A percentile compares a stretch with the other conserved stretches of the same genome.
Conservation (phyloP, 2,888 invertebrate species). For the Erebia palarica region DNA sequence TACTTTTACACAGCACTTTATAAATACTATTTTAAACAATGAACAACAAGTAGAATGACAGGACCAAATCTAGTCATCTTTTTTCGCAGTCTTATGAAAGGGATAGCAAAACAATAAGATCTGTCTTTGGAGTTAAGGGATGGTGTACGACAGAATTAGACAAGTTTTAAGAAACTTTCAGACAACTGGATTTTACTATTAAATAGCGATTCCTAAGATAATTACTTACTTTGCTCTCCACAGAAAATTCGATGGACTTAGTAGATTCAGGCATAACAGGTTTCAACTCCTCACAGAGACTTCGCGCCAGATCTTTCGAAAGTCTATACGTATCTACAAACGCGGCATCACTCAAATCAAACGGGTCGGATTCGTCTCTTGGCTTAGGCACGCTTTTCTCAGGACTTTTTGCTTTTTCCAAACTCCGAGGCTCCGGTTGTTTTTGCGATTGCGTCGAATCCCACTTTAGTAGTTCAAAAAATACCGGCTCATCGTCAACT, state of each 20-base stretch:
- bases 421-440: slow-evolving; percentile 53
- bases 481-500: slow-evolving; percentile 74
- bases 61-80: no score
- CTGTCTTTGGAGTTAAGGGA: no score
- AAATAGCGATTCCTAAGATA: not conserved
- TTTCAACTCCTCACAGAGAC: slow-evolving; percentile 64
- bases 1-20: no score
- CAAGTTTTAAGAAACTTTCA: not conserved
- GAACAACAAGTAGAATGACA: no score
- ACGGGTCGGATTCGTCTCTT: slow-evolving; percentile 64
- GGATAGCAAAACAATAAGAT: no score
- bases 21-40: no score
- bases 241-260: slow-evolving; percentile 71
- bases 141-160: no score
- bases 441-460: slow-evolving; percentile 63
- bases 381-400: slow-evolving; percentile 65
- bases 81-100: no score
- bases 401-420: slow-evolving; percentile 66
- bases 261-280: slow-evolving; percentile 74
- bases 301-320: slow-evolving; percentile 67
- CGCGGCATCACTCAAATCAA: slow-evolving; percentile 64
- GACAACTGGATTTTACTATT: not conserved
- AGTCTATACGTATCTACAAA: slow-evolving; percentile 70
- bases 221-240: slow-evolving; percentile 67
- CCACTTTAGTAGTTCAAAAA: slow-evolving; percentile 75